Base-by-base conservation (phyloP, 2,113 vertebrate genomes). In the Parotia lawesii region DNA sequence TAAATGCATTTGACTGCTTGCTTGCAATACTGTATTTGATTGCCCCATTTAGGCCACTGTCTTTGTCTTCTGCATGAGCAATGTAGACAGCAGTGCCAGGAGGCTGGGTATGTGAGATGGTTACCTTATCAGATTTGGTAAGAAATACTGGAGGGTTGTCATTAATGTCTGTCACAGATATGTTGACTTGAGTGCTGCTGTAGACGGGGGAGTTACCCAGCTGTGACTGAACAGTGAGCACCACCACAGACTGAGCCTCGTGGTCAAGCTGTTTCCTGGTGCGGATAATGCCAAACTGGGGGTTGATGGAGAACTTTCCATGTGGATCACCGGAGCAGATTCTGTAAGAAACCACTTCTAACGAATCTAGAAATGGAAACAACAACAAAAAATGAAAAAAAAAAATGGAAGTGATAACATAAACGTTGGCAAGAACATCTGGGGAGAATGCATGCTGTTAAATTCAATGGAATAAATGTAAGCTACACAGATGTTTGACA, bases 281-380 rank as follows among this genome's bases (percentile, higher is more conserved):
- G 87, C 75, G 97, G 89, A 99, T 98, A 76, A 98, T 91, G 79
- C 99, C 99, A 45, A 98, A 98, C 71, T 97, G 97, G 0, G 98
- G 95, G 71, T 99, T 97, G 28, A 99, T 92, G 7, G 95, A 97
- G 96, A 99, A 99, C 77, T 91, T 97, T 56, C 97, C 97, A 37
- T 97, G 96, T 19, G 97, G 97, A 92, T 99, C 97, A 23, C 99
- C 99, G 0, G 99, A 99, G 20, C 98, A 98, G 93, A 99, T 99
- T 66, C 92, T 95, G 87, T 99, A 99, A 58, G 98, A 98, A 50
- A 98, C 64, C 5, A 97, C 95, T 76, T 98, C 98, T 38, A 95
- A 85, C 3, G 97, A 98, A 95, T 98, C 99, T 99, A 97, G 16
- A 95, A 93, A 82, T 31, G 18, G 38, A 83, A 75, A 91, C 33